Evolutionary conservation across 2,113 vertebrate genomes (phyloP).

Genomic region (Nycticebus coucang): DNA sequence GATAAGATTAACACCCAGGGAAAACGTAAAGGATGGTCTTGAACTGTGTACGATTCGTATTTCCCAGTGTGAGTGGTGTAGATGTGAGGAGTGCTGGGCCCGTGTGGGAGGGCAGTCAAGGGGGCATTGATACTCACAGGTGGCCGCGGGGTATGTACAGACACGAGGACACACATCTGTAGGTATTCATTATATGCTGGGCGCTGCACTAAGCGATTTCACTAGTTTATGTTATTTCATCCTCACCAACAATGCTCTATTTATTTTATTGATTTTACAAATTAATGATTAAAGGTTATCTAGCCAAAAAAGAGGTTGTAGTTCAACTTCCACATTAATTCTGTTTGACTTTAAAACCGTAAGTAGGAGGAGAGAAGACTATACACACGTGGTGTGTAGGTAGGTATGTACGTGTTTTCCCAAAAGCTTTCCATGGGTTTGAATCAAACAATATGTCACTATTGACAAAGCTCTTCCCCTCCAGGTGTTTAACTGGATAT

Average conservation of each 20-base stretch:
- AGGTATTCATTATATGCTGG: background rate
- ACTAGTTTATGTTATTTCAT: background rate
- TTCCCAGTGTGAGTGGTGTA: background rate
- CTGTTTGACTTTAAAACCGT: background rate
- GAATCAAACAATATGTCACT: background rate
- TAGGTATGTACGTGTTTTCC: background rate
- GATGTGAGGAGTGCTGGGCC: fast-evolving
- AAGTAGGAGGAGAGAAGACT: background rate
- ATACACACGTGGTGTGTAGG: background rate
- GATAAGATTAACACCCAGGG: background rate
- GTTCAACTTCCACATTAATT: background rate
- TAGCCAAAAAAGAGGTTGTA: background rate
- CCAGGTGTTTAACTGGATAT: background rate
- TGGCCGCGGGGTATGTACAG: too few species aligned
- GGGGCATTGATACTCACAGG: background rate
- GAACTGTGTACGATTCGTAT: background rate
- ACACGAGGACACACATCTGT: fast-evolving
- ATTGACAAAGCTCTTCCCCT: background rate
- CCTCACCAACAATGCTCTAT: background rate
- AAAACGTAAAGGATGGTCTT: background rate
- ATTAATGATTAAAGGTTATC: conserved; percentile 8
- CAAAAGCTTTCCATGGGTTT: background rate
- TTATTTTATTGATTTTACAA: conserved; percentile 48
- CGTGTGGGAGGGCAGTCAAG: background rate
- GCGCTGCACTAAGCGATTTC: too few species aligned